Conservation (phyloP, 1,140 invertebrate species). For the Drosophila virilis region DNA sequence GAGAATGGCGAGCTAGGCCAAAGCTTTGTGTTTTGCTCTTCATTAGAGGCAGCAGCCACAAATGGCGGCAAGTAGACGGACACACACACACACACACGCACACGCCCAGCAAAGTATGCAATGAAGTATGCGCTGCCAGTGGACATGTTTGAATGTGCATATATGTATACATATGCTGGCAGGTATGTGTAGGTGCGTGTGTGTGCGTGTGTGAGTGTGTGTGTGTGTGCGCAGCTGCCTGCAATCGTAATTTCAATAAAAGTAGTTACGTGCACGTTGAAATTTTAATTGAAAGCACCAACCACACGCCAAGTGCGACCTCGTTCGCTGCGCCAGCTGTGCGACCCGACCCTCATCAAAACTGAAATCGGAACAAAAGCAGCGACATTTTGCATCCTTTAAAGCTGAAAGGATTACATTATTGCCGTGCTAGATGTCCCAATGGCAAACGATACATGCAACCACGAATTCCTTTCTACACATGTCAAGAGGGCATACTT, state of each 20-base stretch:
- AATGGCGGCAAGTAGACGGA: constrained; percentile 36
- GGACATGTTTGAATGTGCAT: constrained; percentile 43
- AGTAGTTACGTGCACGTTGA: constrained; percentile 79
- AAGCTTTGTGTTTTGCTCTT: constrained; percentile 58
- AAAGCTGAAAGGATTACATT: constrained; percentile 53
- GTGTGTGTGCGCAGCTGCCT: constrained; percentile 56
- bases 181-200: neutral
- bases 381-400: constrained; percentile 54
- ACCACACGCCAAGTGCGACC: constrained; percentile 57
- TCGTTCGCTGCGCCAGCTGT: constrained; percentile 62
- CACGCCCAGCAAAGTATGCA: constrained; percentile 62
- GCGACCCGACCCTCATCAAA: constrained; percentile 71
- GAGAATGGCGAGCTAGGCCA: constrained; percentile 31
- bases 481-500: neutral
- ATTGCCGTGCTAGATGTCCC: neutral
- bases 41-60: constrained; percentile 61
- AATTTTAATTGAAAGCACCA: constrained; percentile 81
- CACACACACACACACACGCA: constrained; percentile 13
- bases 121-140: constrained; percentile 63
- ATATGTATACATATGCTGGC: constrained; percentile 1
- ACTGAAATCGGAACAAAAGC: constrained; percentile 63
- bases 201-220: neutral
- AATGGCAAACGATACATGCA: neutral
- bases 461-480: neutral
- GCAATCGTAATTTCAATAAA: constrained; percentile 82